Evolutionary conservation across 2,113 vertebrate species (phyloP), one percentile per base, ranked within the genome.

Genomic region (Lutjanus erythropterus): DNA sequence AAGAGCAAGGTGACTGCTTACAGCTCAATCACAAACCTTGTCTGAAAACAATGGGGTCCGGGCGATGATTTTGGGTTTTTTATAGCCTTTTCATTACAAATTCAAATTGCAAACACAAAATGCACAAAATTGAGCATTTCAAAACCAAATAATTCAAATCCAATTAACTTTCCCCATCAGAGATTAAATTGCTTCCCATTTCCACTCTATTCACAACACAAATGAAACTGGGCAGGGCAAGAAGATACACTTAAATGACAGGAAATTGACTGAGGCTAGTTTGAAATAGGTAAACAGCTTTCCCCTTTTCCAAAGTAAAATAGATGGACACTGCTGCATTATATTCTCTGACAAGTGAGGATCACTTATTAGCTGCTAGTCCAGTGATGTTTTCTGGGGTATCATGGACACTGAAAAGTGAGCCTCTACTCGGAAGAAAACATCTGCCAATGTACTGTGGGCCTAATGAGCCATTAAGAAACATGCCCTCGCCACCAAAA

Each of bases 391-490:
- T 71, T 88, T 68, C 68, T 87, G 49, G 66, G 80, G 81, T 83
- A 90, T 88, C 85, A 81, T 78, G 67, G 82, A 90, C 75, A 83
- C 71, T 77, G 86, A 91, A 76, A 91, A 91, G 72, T 79, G 82
- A 88, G 87, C 80, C 85, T 90, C 80, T 79, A 69, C 87, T 90
- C 74, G 73, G 86, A 83, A 84, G 85, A 87, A 93, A 95, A 95
- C 94, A 95, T 95, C 93, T 94, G 95, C 92, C 93, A 93, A 93
- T 94, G 89, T 92, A 92, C 92, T 88, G 87, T 80, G 85, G 80
- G 80, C 76, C 92, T 95, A 95, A 96, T 95, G 92, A 96, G 93
- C 92, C 92, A 95, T 95, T 94, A 94, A 85, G 84, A 92, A 94
- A 94, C 94, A 95, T 94, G 94, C 92, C 92, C 94, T 94, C 41